A percentile compares a stretch with the other conserved stretches of the same genome.
Conservation (phyloP, 2,113 vertebrate species). For the Cryptoleucopteryx plumbea region DNA sequence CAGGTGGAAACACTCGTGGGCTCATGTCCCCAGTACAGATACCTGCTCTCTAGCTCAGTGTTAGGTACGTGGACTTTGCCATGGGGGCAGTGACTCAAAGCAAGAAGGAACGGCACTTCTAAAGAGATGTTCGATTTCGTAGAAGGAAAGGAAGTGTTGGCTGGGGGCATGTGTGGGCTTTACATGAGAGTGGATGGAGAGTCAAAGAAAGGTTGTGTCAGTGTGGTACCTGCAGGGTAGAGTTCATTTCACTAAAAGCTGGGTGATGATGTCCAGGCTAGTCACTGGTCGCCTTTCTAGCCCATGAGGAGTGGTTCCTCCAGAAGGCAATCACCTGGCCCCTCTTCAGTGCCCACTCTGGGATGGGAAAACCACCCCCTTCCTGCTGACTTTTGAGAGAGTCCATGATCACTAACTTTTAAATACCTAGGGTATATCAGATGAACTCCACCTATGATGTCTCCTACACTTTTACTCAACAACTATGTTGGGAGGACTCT, state of each 20-base stretch:
- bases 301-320: neutral
- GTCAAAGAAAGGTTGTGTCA: rapidly evolving
- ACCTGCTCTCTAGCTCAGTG: neutral
- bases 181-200: rapidly evolving
- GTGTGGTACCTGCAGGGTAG: neutral
- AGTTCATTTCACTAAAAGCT: neutral
- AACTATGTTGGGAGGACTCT: neutral
- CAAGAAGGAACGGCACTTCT: neutral
- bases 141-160: neutral
- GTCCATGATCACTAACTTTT: neutral
- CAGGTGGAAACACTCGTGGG: neutral
- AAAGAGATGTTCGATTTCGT: neutral
- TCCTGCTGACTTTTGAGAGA: neutral
- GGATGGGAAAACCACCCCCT: neutral
- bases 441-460: neutral
- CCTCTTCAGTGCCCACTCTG: neutral
- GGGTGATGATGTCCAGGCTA: neutral
- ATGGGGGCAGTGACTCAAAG: neutral
- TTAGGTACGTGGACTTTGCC: neutral
- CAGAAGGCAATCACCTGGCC: neutral
- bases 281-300: neutral
- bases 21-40: neutral
- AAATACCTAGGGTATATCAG: neutral
- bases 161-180: neutral
- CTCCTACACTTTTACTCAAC: neutral